phyloP scores from a whole-genome alignment of 2,797 vertebrate genomes.

The Prionace glauca region DNA sequence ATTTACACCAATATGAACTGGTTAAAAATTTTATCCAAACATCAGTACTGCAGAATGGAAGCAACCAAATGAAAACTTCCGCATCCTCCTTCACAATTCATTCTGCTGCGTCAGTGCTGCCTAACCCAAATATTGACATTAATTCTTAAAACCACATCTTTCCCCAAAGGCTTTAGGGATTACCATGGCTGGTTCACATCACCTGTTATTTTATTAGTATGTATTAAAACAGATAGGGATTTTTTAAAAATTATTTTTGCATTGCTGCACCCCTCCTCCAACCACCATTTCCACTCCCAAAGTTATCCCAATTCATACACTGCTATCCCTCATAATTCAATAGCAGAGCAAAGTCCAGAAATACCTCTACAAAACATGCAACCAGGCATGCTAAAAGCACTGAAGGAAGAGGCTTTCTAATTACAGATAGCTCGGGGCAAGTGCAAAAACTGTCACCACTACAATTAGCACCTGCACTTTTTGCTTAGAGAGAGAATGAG shows the following conservation, averaged over 20 bases:
- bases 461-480: neutral
- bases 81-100: conserved; percentile 24
- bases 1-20: neutral
- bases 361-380: neutral
- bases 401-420: neutral
- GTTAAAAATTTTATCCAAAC: neutral
- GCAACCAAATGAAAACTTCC: conserved; percentile 10
- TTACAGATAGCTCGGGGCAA: neutral
- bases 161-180: neutral
- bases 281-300: neutral
- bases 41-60: conserved; percentile 9
- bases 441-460: neutral
- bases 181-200: neutral
- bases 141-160: conserved; percentile 11
- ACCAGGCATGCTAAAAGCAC: neutral
- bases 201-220: conserved; percentile 8
- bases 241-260: neutral
- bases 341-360: neutral
- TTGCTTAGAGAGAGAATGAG: neutral
- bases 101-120: neutral
- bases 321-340: neutral
- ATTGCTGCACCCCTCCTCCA: neutral
- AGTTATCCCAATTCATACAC: neutral
- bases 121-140: conserved; percentile 27
- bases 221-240: neutral